Percentiles rank a stretch among this genome's conserved stretches.
These are phyloP conservation scores for Dendrocopos noguchii DNA, from an alignment of 2,113 vertebrate genomes.

Conservation along the genomic window DNA sequence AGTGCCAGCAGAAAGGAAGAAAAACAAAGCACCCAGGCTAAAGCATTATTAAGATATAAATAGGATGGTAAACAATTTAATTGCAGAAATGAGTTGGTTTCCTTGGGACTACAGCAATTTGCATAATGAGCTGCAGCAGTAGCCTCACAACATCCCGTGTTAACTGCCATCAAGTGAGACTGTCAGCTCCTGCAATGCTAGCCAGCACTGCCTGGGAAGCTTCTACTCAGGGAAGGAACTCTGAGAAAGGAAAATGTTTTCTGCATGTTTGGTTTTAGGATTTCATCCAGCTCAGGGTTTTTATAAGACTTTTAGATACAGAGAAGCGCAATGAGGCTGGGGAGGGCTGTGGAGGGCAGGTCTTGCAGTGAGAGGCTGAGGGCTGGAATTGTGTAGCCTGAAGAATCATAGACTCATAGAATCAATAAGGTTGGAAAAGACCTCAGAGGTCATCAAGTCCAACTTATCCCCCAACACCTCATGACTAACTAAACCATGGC, in stretches of 20 bases:
- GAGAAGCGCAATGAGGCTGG: too few relatives aligned
- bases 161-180: background rate
- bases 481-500: too few relatives aligned
- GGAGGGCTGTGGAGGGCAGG: too few relatives aligned
- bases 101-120: slow-evolving; percentile 52
- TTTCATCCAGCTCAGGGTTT: background rate
- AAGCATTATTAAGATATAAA: slow-evolving; percentile 63
- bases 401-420: too few relatives aligned
- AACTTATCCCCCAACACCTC: too few relatives aligned
- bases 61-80: slow-evolving; percentile 62
- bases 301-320: too few relatives aligned
- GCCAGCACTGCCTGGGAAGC: background rate
- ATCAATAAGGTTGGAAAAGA: too few relatives aligned
- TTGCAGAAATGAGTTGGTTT: slow-evolving; percentile 54
- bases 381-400: too few relatives aligned
- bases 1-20: too few relatives aligned
- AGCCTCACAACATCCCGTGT: background rate
- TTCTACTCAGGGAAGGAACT: background rate
- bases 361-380: too few relatives aligned
- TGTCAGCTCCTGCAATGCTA: background rate
- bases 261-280: background rate
- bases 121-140: slow-evolving; percentile 51
- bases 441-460: too few relatives aligned
- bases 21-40: slow-evolving; percentile 3
- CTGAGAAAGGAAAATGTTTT: background rate